These are phyloP conservation scores for Lerema accius DNA, from an alignment of 1,140 invertebrate genomes.

Conservation along the genomic window DNA sequence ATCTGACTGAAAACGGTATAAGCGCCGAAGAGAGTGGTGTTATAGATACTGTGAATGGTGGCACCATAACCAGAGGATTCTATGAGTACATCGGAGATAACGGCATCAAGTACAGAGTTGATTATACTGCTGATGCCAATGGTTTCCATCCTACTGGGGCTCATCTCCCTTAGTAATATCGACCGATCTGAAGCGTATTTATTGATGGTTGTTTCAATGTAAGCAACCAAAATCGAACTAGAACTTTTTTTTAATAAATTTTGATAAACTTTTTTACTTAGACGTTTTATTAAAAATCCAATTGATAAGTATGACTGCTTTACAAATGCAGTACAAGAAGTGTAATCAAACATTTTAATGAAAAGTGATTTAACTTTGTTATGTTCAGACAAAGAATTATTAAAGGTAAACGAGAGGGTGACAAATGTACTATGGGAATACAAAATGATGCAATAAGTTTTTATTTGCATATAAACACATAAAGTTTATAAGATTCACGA, in stretches of 20 bases:
- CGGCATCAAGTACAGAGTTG: slow-evolving; percentile 83
- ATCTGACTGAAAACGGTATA: slow-evolving; percentile 75
- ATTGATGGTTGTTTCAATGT: slow-evolving; percentile 4
- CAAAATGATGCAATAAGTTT: no score
- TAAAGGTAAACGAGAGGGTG: no score
- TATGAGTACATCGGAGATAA: slow-evolving; percentile 84
- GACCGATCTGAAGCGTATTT: slow-evolving; percentile 12
- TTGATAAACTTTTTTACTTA: neutral
- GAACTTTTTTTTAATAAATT: slow-evolving; percentile 15
- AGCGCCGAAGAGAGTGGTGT: slow-evolving; percentile 71
- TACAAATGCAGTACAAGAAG: no score
- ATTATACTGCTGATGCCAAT: slow-evolving; percentile 86
- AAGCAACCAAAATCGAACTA: slow-evolving; percentile 15
- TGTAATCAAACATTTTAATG: no score
- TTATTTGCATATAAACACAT: no score
- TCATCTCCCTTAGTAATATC: slow-evolving; percentile 65
- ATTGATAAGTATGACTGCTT: no score
- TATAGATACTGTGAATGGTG: slow-evolving; percentile 83
- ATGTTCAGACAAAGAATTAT: no score
- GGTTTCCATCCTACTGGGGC: slow-evolving; percentile 85
- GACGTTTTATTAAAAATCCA: neutral
- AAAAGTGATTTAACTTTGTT: no score
- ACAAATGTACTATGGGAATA: no score
- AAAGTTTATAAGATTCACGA: no score
- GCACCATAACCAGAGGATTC: slow-evolving; percentile 85